Evolutionary conservation across 2,888 invertebrate genomes (phyloP), one percentile per base, ranked within the genome.

Genomic region (Reticulitermes lucifugus): DNA sequence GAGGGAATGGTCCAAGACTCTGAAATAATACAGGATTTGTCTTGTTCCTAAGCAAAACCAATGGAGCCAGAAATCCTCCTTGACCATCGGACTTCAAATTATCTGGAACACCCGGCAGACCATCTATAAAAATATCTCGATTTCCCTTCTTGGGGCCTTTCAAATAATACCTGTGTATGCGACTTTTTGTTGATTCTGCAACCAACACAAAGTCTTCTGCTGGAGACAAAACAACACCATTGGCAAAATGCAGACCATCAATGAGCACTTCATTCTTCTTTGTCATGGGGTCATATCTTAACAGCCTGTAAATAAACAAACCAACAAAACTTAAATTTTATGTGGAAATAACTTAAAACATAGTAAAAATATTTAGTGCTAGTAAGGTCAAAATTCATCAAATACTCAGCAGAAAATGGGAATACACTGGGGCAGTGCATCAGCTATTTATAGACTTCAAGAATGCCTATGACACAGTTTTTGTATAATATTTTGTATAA

Each of bases 171-270:
- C 92, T 92, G 9, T 93, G 89, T n/a, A 98, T 91, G 87, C 96
- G 93, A 84, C 93, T 93, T 7, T 91, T 91, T 6, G 90, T 89
- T 0, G 95, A 94, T 91, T 99, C 99, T 2, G 94, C 91, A 0
- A 98, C 94, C 46, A 99, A 90, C 5, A 99, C 89, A 89, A 96
- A 97, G 86, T 96, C 94, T 90, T 96, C 95, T 89, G 97, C 95
- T 9, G 95, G 94, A 22, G 97, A 96, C 0, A 99, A 89, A 83
- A 93, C 94, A 43, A 99, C 90, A 25, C 99, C 99, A 91, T 99
- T 99, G 0, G 98, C 93, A 91, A 98, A 98, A 90, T 94, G 94
- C 0, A 99, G 89, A 79, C 95, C 93, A 87, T 96, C 94, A 0
- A 97, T 89, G 51, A 99, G 90, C 4, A 98, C 95, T 89, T 93